These are phyloP conservation scores for Andricus quercusramuli DNA, from an alignment of 2,888 invertebrate genomes.

Conservation along the genomic window DNA sequence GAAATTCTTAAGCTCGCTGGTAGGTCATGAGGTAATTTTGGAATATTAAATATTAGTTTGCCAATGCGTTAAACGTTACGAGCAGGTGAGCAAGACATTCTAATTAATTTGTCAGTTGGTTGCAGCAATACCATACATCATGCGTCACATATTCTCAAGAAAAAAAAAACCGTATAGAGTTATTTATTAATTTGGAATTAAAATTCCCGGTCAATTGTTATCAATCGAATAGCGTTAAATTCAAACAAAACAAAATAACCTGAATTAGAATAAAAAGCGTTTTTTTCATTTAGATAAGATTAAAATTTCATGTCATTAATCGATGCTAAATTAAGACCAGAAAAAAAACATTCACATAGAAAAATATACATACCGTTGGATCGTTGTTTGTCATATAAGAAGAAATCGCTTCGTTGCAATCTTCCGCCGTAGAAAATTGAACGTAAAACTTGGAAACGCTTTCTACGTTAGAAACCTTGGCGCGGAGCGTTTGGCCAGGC, in stretches of 20 bases:
- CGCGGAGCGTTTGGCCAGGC: constrained; percentile 78
- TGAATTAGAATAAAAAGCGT: background rate
- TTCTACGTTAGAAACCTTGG: constrained; percentile 77
- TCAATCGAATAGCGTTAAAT: too few species aligned
- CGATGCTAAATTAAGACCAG: background rate
- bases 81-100: background rate
- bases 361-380: constrained; percentile 64
- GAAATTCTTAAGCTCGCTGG: too few species aligned
- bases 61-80: constrained; percentile 56
- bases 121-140: constrained; percentile 69
- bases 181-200: background rate
- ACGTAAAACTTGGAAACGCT: constrained; percentile 77
- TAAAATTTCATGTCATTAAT: background rate
- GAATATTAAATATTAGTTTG: constrained; percentile 51
- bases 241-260: too few species aligned
- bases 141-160: constrained; percentile 58
- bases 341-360: constrained; percentile 17
- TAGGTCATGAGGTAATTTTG: background rate
- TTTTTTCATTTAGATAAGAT: background rate
- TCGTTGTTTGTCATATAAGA: constrained; percentile 67
- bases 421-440: constrained; percentile 75
- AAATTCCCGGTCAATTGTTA: too few species aligned
- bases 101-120: constrained; percentile 42
- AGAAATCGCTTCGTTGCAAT: constrained; percentile 65
- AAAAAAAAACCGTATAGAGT: background rate